A percentile compares a stretch with the other conserved stretches of the same genome.
These are phyloP conservation scores for Oophaga pumilio DNA, from an alignment of 2,113 vertebrate genomes.

Conservation along the genomic window DNA sequence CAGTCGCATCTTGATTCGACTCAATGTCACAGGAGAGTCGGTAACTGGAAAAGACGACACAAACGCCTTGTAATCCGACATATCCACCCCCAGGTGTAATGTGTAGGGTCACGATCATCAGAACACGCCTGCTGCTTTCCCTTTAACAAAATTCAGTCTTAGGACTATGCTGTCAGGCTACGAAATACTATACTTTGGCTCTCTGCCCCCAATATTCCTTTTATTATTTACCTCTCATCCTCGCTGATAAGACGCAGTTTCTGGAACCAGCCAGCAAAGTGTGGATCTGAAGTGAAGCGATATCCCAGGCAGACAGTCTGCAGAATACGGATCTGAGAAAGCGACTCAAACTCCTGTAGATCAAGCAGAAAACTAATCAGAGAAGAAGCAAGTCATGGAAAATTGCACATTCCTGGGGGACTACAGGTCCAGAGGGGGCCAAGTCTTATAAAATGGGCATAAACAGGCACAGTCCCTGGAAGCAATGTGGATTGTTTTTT, in stretches of 20 bases:
- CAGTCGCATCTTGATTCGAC: constrained; percentile 68
- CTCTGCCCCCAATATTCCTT: background rate
- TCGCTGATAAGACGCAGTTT: constrained; percentile 76
- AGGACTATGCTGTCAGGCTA: too few relatives aligned
- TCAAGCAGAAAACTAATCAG: background rate
- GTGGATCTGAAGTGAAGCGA: constrained; percentile 69
- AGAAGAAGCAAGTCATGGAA: too few relatives aligned
- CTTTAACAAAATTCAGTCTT: too few relatives aligned
- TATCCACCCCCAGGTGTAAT: too few relatives aligned
- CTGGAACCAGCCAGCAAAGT: constrained; percentile 79
- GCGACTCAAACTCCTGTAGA: constrained; percentile 85
- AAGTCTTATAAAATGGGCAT: too few relatives aligned
- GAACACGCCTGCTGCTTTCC: too few relatives aligned
- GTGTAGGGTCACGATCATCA: too few relatives aligned
- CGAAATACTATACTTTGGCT: background rate
- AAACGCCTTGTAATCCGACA: too few relatives aligned
- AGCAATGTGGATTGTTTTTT: too few relatives aligned
- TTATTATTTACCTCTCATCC: constrained; percentile 76
- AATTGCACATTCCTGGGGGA: too few relatives aligned
- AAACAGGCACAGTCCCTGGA: too few relatives aligned
- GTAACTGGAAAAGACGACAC: constrained; percentile 71
- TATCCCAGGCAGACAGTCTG: constrained; percentile 85
- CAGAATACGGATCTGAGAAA: constrained; percentile 84
- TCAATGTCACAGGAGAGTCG: constrained; percentile 85
- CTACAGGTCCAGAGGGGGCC: too few relatives aligned